phyloP scores from a whole-genome alignment of 2,113 vertebrate species.

The Panthera uncia region DNA sequence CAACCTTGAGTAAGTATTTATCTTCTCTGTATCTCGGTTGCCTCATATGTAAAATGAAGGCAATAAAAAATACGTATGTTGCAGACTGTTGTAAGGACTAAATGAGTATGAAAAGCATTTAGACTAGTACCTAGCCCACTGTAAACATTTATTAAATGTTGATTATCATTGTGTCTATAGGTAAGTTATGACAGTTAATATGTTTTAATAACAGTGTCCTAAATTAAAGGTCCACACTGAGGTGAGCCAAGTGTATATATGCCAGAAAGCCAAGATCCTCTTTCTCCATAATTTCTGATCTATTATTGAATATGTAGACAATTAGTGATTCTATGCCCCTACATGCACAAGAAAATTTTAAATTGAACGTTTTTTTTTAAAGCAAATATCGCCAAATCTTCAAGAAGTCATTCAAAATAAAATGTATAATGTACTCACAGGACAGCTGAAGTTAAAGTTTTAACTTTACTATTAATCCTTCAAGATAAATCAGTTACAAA shows the following conservation, averaged over 20 bases:
- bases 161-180: not conserved
- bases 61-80: not conserved
- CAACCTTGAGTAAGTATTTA: not conserved
- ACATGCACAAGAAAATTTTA: not conserved
- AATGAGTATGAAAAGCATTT: not conserved
- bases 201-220: not conserved
- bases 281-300: not conserved
- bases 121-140: not conserved
- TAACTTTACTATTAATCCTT: not conserved
- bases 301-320: not conserved
- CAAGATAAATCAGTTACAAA: not conserved
- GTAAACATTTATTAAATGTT: not conserved
- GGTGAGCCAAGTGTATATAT: not conserved
- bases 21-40: not conserved
- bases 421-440: not conserved
- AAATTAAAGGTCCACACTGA: not conserved
- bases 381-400: not conserved
- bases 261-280: not conserved
- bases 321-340: not conserved
- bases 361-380: constrained; percentile 26
- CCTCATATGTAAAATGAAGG: not conserved
- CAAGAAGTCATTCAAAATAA: not conserved
- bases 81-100: not conserved
- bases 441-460: not conserved
- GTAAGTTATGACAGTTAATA: not conserved